phyloP scores from a whole-genome alignment of 2,797 vertebrate genomes.

The Hypotaenidia okinawae region DNA sequence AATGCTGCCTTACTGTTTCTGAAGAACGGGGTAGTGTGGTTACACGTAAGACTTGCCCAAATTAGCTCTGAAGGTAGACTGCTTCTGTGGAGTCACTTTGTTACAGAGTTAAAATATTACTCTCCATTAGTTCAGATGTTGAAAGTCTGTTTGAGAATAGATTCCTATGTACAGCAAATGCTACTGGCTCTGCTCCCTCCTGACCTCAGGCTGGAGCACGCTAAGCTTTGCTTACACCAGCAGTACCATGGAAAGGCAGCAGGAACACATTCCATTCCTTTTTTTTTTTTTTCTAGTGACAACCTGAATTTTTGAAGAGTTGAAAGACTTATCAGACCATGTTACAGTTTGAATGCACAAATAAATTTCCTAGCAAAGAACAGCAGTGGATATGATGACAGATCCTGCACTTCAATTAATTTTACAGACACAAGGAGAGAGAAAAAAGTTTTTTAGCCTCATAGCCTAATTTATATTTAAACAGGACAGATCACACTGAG shows the following conservation, averaged over 20 bases:
- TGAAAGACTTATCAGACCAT: background rate
- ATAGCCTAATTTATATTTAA: background rate
- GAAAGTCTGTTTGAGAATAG: background rate
- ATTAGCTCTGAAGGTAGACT: background rate
- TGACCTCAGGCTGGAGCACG: background rate
- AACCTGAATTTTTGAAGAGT: background rate
- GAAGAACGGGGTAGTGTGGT: background rate
- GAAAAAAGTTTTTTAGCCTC: background rate
- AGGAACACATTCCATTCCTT: background rate
- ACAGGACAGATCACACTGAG: background rate
- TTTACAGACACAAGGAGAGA: background rate
- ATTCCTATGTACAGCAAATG: background rate
- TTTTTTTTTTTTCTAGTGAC: background rate
- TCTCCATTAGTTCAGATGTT: background rate
- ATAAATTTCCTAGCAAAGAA: background rate
- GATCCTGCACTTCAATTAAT: background rate
- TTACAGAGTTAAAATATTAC: background rate
- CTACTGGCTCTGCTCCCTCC: background rate
- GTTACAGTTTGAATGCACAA: background rate
- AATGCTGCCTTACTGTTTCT: background rate
- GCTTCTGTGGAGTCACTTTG: background rate
- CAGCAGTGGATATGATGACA: background rate
- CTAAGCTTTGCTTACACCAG: background rate
- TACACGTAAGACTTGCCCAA: background rate
- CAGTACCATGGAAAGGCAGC: background rate